Conservation (phyloP, 2,113 vertebrate genomes). For the Tetrao urogallus region DNA sequence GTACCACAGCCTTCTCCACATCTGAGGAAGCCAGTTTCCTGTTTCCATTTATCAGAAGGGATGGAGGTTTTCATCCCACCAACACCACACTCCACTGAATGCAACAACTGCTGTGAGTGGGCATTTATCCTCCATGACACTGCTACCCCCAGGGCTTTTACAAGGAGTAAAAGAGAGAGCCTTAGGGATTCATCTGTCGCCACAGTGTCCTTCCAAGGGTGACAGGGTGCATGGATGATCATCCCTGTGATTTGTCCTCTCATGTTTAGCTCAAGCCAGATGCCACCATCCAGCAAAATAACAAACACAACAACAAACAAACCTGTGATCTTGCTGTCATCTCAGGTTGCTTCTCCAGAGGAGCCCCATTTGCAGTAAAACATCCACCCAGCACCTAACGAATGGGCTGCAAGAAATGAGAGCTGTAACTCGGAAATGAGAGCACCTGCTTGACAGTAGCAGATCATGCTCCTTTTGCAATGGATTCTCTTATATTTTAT, state of each 20-base stretch:
- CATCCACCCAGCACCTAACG: background rate
- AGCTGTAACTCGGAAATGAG: rapidly evolving
- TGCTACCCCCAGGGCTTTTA: background rate
- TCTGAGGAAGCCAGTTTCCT: too few species aligned
- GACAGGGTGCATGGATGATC: background rate
- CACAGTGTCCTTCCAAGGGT: rapidly evolving
- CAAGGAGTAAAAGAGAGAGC: background rate
- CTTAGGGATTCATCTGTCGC: background rate
- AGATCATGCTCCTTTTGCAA: background rate
- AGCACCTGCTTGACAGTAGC: background rate
- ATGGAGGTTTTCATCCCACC: background rate
- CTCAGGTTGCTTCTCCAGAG: rapidly evolving
- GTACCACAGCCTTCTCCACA: too few species aligned
- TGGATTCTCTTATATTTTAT: background rate
- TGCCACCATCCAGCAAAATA: background rate
- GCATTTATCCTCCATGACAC: background rate
- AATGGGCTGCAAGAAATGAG: rapidly evolving
- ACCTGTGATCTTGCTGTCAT: background rate
- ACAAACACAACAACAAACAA: background rate
- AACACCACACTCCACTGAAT: background rate
- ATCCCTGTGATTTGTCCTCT: background rate
- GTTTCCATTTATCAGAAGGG: too few species aligned
- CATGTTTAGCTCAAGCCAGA: rapidly evolving
- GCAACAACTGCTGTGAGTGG: background rate
- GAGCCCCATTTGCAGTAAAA: background rate